phyloP scores from a whole-genome alignment of 2,888 invertebrate genomes.

The Eupithecia subumbrata region DNA sequence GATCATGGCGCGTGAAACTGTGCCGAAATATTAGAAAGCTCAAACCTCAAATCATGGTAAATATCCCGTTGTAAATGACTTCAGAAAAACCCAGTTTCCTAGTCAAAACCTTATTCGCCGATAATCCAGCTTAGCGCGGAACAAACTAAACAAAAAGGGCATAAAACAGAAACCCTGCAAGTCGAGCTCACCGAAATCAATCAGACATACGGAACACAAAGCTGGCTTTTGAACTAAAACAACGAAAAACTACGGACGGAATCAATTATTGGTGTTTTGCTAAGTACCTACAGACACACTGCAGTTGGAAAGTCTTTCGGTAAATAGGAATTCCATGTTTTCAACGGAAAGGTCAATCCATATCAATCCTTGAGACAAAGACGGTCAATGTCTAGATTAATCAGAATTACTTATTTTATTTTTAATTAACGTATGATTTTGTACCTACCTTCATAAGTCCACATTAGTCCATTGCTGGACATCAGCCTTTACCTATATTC shows the following conservation, averaged over 20 bases:
- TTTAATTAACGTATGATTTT: not conserved
- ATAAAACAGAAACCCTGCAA: slow-evolving; percentile 20
- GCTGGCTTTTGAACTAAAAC: slow-evolving; percentile 24
- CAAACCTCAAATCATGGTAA: no score
- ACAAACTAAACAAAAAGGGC: slow-evolving; percentile 22
- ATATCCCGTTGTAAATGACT: no score
- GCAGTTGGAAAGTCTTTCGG: not conserved
- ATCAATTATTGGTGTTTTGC: slow-evolving; percentile 22
- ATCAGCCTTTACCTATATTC: not conserved
- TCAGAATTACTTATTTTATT: not conserved
- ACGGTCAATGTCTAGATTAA: not conserved
- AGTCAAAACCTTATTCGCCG: slow-evolving; percentile 9
- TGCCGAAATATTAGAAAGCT: no score
- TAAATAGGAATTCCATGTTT: not conserved
- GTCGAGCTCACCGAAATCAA: slow-evolving; percentile 26
- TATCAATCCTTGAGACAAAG: not conserved
- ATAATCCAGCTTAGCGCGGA: slow-evolving; percentile 17
- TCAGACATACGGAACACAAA: slow-evolving; percentile 28
- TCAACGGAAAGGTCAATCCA: no score
- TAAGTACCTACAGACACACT: not conserved
- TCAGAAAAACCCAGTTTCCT: not conserved
- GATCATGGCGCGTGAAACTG: no score
- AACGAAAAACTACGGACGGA: slow-evolving; percentile 19
- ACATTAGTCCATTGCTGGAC: not conserved
- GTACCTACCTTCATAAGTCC: not conserved